Conservation (phyloP, 1,140 invertebrate genomes). For the Euglossa dilemma region DNA sequence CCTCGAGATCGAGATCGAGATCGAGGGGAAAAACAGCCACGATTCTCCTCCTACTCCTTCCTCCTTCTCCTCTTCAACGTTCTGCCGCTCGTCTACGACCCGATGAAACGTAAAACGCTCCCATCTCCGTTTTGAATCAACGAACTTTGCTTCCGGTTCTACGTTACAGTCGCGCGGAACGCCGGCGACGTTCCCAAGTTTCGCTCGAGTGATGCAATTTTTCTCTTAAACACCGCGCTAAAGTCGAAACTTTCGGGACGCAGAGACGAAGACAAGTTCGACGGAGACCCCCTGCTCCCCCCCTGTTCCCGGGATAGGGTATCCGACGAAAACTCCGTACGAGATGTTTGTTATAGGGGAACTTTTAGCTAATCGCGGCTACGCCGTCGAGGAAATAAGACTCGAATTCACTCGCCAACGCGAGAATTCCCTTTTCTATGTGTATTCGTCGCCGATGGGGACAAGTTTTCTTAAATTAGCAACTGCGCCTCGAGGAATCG, state of each 20-base stretch:
- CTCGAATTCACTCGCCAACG: slow-evolving; percentile 31
- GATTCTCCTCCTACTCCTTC: too few species aligned
- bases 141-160: slow-evolving; percentile 28
- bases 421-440: slow-evolving; percentile 29
- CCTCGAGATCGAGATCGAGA: neutral
- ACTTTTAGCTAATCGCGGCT: slow-evolving; percentile 55
- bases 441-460: slow-evolving; percentile 6
- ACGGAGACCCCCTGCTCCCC: neutral
- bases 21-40: neutral
- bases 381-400: slow-evolving; percentile 10
- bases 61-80: too few species aligned
- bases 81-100: neutral
- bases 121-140: slow-evolving; percentile 33
- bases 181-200: slow-evolving; percentile 35
- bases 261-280: slow-evolving; percentile 56
- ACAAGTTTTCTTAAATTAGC: slow-evolving; percentile 32
- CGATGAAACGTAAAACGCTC: slow-evolving; percentile 41
- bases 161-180: neutral
- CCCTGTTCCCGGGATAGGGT: slow-evolving; percentile 32
- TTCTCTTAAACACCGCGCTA: slow-evolving; percentile 52
- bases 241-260: slow-evolving; percentile 47
- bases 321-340: slow-evolving; percentile 55
- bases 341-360: slow-evolving; percentile 56
- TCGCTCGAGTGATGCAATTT: slow-evolving; percentile 43
- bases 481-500: slow-evolving; percentile 23